A percentile compares a stretch with the other conserved stretches of the same genome.
phyloP scores from a whole-genome alignment of 1,140 invertebrate species.

The Rhagoletis zephyria region DNA sequence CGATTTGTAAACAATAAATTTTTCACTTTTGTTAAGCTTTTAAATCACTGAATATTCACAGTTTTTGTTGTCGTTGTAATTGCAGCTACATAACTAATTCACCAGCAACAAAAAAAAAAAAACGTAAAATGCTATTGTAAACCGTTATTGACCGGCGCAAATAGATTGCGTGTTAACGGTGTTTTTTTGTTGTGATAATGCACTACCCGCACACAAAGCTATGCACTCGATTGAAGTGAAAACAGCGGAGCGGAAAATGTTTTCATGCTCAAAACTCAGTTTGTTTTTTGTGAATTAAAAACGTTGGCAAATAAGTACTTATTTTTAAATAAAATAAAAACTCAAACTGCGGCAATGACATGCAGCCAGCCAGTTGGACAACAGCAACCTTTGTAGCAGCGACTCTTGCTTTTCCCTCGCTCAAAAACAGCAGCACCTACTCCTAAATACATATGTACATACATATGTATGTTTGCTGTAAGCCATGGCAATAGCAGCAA shows the following conservation, averaged over 20 bases:
- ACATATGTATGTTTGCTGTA: neutral
- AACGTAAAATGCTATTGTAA: neutral
- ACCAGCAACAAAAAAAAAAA: neutral
- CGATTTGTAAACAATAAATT: neutral
- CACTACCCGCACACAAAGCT: neutral
- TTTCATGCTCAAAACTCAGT: neutral
- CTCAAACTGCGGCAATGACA: neutral
- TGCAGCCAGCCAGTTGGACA: neutral
- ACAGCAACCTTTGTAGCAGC: neutral
- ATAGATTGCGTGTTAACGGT: neutral
- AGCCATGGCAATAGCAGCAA: neutral
- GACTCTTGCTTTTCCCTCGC: neutral
- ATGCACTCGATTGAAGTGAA: neutral
- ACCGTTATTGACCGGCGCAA: neutral
- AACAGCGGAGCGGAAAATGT: constrained; percentile 5
- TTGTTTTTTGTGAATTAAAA: neutral
- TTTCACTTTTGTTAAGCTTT: neutral
- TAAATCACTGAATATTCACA: neutral
- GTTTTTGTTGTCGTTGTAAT: neutral
- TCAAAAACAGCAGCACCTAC: neutral
- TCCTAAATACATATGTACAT: too few relatives aligned
- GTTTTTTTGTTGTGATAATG: too few relatives aligned
- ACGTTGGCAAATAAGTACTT: neutral
- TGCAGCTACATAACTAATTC: neutral
- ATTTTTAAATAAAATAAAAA: neutral